phyloP scores from a whole-genome alignment of 92 coral and sea anemone species.

The Meandrina meandrites region DNA sequence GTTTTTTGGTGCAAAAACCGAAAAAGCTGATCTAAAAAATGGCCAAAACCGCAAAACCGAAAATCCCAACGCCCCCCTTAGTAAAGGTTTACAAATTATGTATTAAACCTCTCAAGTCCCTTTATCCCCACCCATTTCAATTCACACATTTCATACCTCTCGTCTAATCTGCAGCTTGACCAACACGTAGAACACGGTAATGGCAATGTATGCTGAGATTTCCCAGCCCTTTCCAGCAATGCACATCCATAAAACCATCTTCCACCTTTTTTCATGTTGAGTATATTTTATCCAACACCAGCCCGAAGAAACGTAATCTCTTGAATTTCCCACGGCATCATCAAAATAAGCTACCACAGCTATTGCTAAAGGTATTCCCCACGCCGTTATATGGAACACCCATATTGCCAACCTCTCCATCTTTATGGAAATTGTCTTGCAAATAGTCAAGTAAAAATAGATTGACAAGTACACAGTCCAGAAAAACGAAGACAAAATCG shows the following conservation, averaged over 20 bases:
- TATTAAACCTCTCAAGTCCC: too few species aligned
- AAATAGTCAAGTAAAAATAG: conserved; percentile 67
- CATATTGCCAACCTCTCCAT: conserved; percentile 56
- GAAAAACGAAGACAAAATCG: conserved; percentile 86
- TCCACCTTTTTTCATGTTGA: background rate
- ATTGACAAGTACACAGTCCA: conserved; percentile 84
- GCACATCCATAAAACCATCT: conserved; percentile 78
- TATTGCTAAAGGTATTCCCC: conserved; percentile 72
- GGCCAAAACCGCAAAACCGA: too few species aligned
- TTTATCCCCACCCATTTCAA: background rate
- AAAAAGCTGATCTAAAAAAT: too few species aligned
- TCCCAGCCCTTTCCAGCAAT: conserved; percentile 98
- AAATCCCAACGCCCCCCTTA: too few species aligned
- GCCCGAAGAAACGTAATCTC: conserved; percentile 63
- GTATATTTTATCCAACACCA: conserved; percentile 86
- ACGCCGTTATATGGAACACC: conserved; percentile 71
- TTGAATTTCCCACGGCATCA: conserved; percentile 43
- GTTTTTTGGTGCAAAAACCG: too few species aligned
- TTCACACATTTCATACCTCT: conserved; percentile 43
- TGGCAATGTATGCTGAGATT: conserved; percentile 77
- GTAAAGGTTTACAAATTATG: too few species aligned
- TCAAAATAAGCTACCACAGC: conserved; percentile 50
- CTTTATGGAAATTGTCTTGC: conserved; percentile 50
- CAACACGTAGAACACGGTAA: conserved; percentile 65
- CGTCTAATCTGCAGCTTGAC: conserved; percentile 65